Base-by-base conservation (phyloP, 2,888 invertebrate species). In the Phalangium opilio region DNA sequence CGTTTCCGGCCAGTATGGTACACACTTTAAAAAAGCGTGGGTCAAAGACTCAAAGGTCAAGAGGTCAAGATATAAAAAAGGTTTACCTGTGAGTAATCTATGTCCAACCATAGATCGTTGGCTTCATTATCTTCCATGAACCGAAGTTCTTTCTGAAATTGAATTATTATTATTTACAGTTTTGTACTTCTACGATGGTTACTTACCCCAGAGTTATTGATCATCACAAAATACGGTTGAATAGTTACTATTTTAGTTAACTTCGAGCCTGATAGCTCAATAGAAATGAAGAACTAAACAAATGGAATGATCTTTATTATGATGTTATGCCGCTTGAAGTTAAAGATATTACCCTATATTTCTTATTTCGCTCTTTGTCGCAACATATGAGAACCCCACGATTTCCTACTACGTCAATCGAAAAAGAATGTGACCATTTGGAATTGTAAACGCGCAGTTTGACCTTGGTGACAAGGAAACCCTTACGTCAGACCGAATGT, bases 51-150 rank as follows among this genome's bases (percentile, higher is more conserved):
- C 14, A 38, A 18, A 12, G 10, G 38, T 18, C 12, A n/a, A 34
- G 35, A 5, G 14, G 12, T 3, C 2, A 38, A 38, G 10, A n/a
- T 38, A n/a, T 18, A 38, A 34, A 34, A 34, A 34, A 27, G 27
- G 27, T 39, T 56, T 50, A 78, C 79, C 65, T 81, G 78, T 50
- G 73, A 73, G 0, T 80, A 76, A 1, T 73, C 67, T 15, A 84
- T 67, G 67, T 84, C 84, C 44, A 79, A 74, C 85, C 84, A 85
- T 10, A 85, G 69, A 65, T 85, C 85, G 0, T 83, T 81, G 38
- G 79, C 75, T 61, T 84, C 83, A 60, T 84, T 83, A 63, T 82
- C 80, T 61, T 85, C 84, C 84, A 85, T 84, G 67, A 79, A 84
- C 46, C 83, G 69, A 35, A 72, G 63, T 46, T 68, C 64, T 57